Percentiles rank a stretch among this genome's conserved stretches.
Evolutionary conservation across 2,797 vertebrate species (phyloP).

Genomic region (Sebastes reedi): DNA sequence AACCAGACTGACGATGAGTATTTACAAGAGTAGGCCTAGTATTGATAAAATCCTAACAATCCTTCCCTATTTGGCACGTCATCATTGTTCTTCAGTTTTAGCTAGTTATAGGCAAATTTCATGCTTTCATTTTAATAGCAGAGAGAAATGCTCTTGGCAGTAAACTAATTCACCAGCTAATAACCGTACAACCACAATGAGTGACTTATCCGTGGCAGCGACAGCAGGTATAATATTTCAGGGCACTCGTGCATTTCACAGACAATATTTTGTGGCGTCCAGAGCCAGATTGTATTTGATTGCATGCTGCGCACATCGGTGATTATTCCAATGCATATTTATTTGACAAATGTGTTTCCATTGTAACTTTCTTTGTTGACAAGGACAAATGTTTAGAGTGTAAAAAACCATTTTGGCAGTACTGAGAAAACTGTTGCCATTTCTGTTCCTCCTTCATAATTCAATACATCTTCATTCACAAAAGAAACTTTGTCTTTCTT

Average conservation of each 20-base stretch:
- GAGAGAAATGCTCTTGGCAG: conserved; percentile 19
- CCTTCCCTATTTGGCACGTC: not conserved
- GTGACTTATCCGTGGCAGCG: not conserved
- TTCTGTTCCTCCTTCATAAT: not conserved
- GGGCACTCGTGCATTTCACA: not conserved
- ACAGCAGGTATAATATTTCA: conserved; percentile 25
- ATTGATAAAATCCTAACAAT: not conserved
- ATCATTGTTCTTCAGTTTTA: conserved; percentile 16
- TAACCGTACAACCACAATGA: conserved; percentile 1
- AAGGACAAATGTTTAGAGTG: not conserved
- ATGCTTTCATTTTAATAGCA: conserved; percentile 14
- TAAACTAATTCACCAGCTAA: conserved; percentile 9
- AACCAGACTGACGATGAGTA: not conserved
- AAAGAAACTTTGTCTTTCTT: not conserved
- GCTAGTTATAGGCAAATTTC: conserved; percentile 16
- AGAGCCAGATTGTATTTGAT: conserved; percentile 1
- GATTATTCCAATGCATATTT: not conserved
- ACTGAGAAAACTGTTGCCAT: not conserved
- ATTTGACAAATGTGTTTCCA: not conserved
- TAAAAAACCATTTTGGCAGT: not conserved
- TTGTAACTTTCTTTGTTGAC: not conserved
- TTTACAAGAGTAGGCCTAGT: not conserved
- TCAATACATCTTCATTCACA: not conserved
- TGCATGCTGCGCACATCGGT: not conserved
- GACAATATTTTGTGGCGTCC: not conserved